These are phyloP conservation scores for Brachyhypopomus gauderio DNA, from an alignment of 2,113 vertebrate species.

Conservation along the genomic window DNA sequence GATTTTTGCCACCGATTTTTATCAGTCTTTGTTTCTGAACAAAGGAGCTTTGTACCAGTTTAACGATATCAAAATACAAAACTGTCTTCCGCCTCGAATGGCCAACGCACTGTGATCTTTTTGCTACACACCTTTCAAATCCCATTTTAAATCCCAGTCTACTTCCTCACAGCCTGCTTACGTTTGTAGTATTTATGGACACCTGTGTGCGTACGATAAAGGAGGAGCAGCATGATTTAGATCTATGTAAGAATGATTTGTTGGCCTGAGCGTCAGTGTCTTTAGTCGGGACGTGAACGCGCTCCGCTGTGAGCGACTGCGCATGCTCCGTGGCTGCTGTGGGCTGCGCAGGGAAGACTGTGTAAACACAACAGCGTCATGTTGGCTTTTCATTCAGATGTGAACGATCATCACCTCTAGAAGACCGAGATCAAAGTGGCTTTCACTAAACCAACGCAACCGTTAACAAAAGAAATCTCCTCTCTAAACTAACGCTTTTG, in stretches of 20 bases:
- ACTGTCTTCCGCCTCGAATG: too few relatives aligned
- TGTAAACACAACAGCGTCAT: neutral
- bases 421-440: conserved; percentile 8
- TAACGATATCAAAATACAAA: too few relatives aligned
- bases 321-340: neutral
- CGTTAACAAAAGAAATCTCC: neutral
- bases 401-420: neutral
- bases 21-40: too few relatives aligned
- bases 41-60: too few relatives aligned
- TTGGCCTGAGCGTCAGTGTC: neutral
- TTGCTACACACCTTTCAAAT: too few relatives aligned
- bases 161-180: too few relatives aligned
- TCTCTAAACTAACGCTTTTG: conserved; percentile 29
- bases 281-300: conserved; percentile 4
- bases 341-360: neutral
- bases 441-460: neutral
- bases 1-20: too few relatives aligned
- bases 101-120: too few relatives aligned
- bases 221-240: neutral
- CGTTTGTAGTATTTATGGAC: too few relatives aligned
- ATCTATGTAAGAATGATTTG: conserved; percentile 39
- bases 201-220: neutral
- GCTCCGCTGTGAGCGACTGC: neutral
- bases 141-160: too few relatives aligned
- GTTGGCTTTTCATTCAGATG: neutral